Percentiles rank a stretch among this genome's conserved stretches.
Conservation (phyloP, 2,113 vertebrate genomes). For the Sylvilagus bachmani region DNA sequence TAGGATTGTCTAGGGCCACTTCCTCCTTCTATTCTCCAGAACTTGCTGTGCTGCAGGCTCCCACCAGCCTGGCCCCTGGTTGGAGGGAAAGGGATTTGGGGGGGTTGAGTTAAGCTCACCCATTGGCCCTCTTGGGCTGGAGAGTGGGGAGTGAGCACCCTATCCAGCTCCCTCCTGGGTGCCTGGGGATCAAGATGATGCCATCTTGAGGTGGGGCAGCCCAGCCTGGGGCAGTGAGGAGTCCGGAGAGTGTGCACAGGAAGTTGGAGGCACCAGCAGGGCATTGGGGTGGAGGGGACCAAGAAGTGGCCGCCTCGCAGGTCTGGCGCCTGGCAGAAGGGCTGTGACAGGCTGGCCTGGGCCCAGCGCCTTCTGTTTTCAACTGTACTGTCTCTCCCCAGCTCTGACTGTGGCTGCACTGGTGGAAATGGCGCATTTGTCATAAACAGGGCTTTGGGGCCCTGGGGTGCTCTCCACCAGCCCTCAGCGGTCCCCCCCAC, state of each 20-base stretch:
- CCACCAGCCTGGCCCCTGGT: background rate
- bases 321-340: background rate
- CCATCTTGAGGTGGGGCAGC: background rate
- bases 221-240: background rate
- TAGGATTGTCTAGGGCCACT: background rate
- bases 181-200: background rate
- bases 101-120: background rate
- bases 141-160: background rate
- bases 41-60: background rate
- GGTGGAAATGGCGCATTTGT: background rate
- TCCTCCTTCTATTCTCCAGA: background rate
- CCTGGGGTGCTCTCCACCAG: background rate
- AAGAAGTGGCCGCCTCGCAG: background rate
- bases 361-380: background rate
- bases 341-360: background rate
- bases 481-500: background rate
- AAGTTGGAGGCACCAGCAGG: background rate
- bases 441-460: background rate
- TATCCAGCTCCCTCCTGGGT: background rate
- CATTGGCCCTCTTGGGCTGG: background rate
- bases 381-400: background rate
- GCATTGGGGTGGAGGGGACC: no score
- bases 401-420: background rate
- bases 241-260: background rate
- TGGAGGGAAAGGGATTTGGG: no score